Evolutionary conservation across 2,888 invertebrate species (phyloP).

Genomic region (Asteroscopus sphinx): DNA sequence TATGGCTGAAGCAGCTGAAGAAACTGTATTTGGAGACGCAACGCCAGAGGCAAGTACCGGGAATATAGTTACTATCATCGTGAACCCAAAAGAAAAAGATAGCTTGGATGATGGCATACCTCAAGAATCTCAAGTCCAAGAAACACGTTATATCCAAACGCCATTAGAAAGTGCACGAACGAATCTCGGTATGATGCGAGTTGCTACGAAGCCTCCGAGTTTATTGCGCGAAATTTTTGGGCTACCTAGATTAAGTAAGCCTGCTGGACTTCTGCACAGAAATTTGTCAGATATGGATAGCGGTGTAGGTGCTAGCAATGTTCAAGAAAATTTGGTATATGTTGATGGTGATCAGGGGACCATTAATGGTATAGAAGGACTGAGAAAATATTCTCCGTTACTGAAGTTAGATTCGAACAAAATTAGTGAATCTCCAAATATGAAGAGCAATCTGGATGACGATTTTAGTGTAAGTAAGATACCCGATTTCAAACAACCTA

Average conservation of each 20-base stretch:
- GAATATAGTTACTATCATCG: slow-evolving; percentile 73
- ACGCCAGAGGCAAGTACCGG: slow-evolving; percentile 63
- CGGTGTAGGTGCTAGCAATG: slow-evolving; percentile 68
- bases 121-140: slow-evolving; percentile 73
- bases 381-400: slow-evolving; percentile 15
- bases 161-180: slow-evolving; percentile 57
- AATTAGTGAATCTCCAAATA: slow-evolving; percentile 22
- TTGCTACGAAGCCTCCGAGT: slow-evolving; percentile 49
- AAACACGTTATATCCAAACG: slow-evolving; percentile 66
- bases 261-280: slow-evolving; percentile 48
- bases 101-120: slow-evolving; percentile 61
- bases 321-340: slow-evolving; percentile 62
- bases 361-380: slow-evolving; percentile 3
- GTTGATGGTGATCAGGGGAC: slow-evolving; percentile 2
- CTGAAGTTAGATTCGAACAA: slow-evolving; percentile 15
- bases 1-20: slow-evolving; percentile 53
- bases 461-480: slow-evolving; percentile 9
- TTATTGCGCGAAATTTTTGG: slow-evolving; percentile 61
- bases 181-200: slow-evolving; percentile 33
- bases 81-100: slow-evolving; percentile 63
- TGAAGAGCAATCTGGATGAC: slow-evolving; percentile 31
- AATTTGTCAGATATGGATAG: slow-evolving; percentile 70
- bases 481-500: slow-evolving; percentile 18
- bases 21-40: slow-evolving; percentile 54
- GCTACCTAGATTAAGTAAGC: slow-evolving; percentile 53